Base-by-base conservation (phyloP, 2,888 invertebrate genomes). In the Cheilosia scutellata region DNA sequence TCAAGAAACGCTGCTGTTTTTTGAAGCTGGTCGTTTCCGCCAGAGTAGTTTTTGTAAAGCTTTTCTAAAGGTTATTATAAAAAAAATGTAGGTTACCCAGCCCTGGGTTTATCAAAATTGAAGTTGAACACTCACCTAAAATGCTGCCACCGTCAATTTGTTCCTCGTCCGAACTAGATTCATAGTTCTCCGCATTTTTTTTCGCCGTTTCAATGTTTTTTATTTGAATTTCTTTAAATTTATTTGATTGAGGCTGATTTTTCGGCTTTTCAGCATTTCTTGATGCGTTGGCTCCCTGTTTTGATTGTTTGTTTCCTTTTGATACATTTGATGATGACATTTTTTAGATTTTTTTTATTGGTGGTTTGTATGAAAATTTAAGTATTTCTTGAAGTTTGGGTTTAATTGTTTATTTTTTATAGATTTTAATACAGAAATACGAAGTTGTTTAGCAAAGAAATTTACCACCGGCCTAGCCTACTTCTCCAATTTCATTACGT, bases 1-100 rank as follows among this genome's bases (percentile, higher is more conserved):
- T 96, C 95, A 68, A 98, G 92, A 90, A 96, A 95, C 62, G 95
- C 94, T 89, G 95, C 94, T 4, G 96, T 96, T 89, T 95, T 93
- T 60, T 93, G 93, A 6, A 94, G 89, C 88, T 93, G 93, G 40
- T 91, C 93, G 66, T 90, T 90, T 82, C 92, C 90, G 3, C 92
- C 93, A 27, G 92, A 92, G 84, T 94, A 95, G 82, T 93, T 92
- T 83, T 93, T 92, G 51, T 94, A 92, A 25, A 94, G 91, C 2
- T 92, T 91, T 82, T 92, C 94, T 94, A 87, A 53, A 89, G 87
- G 33, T 53, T n/a, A 60, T n/a, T 68, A n/a, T 11, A 6, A 20
- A 13, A 44, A 13, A 1, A 11, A 9, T 33, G 16, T n/a, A 9
- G 9, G n/a, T 31, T 2, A 31, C 4, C 63, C 27, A 29, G 3